These are phyloP conservation scores for Dipodomys ordii DNA, from an alignment of 2,113 vertebrate genomes.

Conservation along the genomic window DNA sequence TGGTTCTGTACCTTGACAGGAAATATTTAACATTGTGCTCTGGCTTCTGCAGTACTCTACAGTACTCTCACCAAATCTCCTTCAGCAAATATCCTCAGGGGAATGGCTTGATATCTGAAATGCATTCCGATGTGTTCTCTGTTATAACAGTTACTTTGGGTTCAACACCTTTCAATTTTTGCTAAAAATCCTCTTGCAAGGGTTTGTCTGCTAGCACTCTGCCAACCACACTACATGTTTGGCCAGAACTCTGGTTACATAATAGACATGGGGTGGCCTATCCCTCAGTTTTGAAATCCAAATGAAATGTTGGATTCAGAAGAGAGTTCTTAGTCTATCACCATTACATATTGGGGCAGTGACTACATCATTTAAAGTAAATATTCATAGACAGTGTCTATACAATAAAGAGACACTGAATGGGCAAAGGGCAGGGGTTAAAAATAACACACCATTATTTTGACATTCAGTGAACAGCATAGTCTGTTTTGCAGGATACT, in stretches of 20 bases:
- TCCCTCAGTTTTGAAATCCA: constrained; percentile 40
- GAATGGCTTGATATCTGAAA: constrained; percentile 19
- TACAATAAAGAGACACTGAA: constrained; percentile 22
- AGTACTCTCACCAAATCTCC: not conserved
- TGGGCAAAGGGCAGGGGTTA: not conserved
- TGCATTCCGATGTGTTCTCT: constrained; percentile 17
- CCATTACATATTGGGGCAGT: not conserved
- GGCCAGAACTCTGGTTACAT: not conserved
- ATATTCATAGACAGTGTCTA: not conserved
- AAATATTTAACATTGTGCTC: not conserved
- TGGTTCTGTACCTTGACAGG: not conserved
- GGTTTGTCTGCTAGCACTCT: not conserved
- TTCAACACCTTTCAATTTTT: constrained; percentile 24
- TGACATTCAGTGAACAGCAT: not conserved
- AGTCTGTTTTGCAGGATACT: not conserved
- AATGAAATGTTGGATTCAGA: constrained; percentile 30
- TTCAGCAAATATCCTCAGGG: not conserved
- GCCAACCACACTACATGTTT: not conserved
- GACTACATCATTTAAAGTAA: constrained; percentile 28
- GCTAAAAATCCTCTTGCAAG: not conserved
- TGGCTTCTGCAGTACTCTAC: not conserved
- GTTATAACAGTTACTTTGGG: not conserved
- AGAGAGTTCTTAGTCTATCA: constrained; percentile 26
- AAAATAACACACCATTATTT: constrained; percentile 16
- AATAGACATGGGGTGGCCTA: constrained; percentile 16